Percentiles rank a stretch among this genome's conserved stretches.
Evolutionary conservation across 2,888 invertebrate genomes (phyloP).

Genomic region (Pristionchus entomophagus): DNA sequence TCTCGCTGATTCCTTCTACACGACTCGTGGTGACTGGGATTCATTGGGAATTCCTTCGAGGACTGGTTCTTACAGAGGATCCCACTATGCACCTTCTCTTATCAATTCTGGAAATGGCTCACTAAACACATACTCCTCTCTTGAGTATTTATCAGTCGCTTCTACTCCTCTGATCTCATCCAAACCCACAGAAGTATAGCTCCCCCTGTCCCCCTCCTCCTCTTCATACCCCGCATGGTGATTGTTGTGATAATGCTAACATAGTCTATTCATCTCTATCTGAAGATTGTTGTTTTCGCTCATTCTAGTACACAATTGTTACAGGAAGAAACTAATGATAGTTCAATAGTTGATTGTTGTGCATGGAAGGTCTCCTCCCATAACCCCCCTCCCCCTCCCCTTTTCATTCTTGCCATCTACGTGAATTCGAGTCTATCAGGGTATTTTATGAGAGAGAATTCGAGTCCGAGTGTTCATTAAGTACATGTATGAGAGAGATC

Average conservation of each 20-base stretch:
- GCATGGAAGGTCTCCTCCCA: background rate
- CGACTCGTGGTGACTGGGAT: slow-evolving; percentile 53
- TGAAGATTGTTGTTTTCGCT: background rate
- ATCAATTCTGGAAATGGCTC: background rate
- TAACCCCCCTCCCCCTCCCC: background rate
- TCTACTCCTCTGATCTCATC: slow-evolving; percentile 41
- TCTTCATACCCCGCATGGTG: background rate
- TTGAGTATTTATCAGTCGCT: slow-evolving; percentile 47
- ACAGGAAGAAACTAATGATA: background rate
- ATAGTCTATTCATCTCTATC: background rate
- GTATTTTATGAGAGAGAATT: no score
- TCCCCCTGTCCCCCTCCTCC: background rate
- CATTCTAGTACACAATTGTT: background rate
- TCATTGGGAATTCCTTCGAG: slow-evolving; percentile 46
- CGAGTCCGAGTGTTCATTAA: background rate
- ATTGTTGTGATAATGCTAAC: slow-evolving; percentile 7
- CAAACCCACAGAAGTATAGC: slow-evolving; percentile 42
- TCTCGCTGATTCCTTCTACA: slow-evolving; percentile 52
- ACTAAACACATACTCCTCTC: slow-evolving; percentile 43
- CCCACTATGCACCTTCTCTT: slow-evolving; percentile 25
- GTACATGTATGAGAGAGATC: slow-evolving; percentile 25
- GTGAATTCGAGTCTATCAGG: background rate
- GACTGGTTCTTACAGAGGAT: slow-evolving; percentile 27
- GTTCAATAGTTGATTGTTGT: background rate
- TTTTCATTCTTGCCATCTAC: slow-evolving; percentile 13